Evolutionary conservation across 2,888 invertebrate genomes (phyloP), one percentile per base, ranked within the genome.

Genomic region (Ischnura elegans): DNA sequence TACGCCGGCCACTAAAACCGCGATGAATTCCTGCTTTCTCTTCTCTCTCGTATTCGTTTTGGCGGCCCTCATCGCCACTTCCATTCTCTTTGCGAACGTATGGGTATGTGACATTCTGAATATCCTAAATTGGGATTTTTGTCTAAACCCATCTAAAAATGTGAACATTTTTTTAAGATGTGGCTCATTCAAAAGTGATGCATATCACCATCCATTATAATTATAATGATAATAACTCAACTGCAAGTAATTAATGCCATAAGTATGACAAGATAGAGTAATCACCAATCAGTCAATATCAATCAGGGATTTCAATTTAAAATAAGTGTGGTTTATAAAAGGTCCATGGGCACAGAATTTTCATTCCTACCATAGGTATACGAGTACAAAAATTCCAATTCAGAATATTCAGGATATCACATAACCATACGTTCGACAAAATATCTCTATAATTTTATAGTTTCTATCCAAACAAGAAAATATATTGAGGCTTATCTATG

Each of bases 381-480:
- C 21, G 43, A 90, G 90, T 90, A 90, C 90, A 90, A 66, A 90
- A 66, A 66, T 90, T 43, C 90, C 29, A 90, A 16, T 43, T 55
- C 61, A 25, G n/a, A n/a, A n/a, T n/a, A n/a, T n/a, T n/a, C n/a
- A n/a, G n/a, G n/a, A n/a, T n/a, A n/a, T n/a, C n/a, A n/a, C n/a
- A n/a, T n/a, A n/a, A n/a, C n/a, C n/a, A n/a, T n/a, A n/a, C n/a
- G n/a, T n/a, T n/a, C n/a, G n/a, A n/a, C n/a, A n/a, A n/a, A n/a
- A n/a, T n/a, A n/a, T n/a, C n/a, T n/a, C n/a, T n/a, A n/a, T n/a
- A n/a, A n/a, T n/a, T n/a, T n/a, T n/a, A n/a, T n/a, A n/a, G n/a
- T n/a, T n/a, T n/a, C n/a, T n/a, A n/a, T n/a, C n/a, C n/a, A n/a
- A n/a, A n/a, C n/a, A n/a, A n/a, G n/a, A n/a, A n/a, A n/a, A n/a